phyloP scores from a whole-genome alignment of 2,113 vertebrate species.

The Abramis brama region DNA sequence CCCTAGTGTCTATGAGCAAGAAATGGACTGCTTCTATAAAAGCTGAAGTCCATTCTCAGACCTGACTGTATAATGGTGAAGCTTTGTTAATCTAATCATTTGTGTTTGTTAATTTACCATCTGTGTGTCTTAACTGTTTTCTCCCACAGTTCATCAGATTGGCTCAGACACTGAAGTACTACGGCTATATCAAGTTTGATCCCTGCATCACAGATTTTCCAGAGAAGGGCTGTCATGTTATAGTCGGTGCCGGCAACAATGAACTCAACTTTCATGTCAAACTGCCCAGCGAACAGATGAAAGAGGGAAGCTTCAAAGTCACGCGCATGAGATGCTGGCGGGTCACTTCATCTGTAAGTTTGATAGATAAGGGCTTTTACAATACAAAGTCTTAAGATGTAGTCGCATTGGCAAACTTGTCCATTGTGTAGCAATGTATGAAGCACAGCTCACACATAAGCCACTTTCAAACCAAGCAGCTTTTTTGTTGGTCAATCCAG shows the following conservation, averaged over 20 bases:
- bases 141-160: constrained; percentile 87
- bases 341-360: constrained; percentile 96
- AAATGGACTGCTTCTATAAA: neutral
- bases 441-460: neutral
- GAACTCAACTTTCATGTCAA: constrained; percentile 98
- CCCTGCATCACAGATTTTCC: constrained; percentile 97
- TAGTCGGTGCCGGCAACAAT: constrained; percentile 95
- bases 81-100: neutral
- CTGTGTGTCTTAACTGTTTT: constrained; percentile 1
- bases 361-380: neutral
- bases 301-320: constrained; percentile 98
- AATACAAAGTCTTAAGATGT: neutral
- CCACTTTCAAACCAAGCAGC: neutral
- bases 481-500: neutral
- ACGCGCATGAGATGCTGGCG: constrained; percentile 98
- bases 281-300: constrained; percentile 92
- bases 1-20: neutral
- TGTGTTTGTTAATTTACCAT: neutral
- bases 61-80: neutral
- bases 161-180: constrained; percentile 96
- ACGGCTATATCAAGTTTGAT: constrained; percentile 95
- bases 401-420: too few relatives aligned
- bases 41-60: constrained; percentile 1
- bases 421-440: neutral
- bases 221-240: constrained; percentile 94